Evolutionary conservation across 2,797 vertebrate species (phyloP).

Genomic region (Malurus leucopterus): DNA sequence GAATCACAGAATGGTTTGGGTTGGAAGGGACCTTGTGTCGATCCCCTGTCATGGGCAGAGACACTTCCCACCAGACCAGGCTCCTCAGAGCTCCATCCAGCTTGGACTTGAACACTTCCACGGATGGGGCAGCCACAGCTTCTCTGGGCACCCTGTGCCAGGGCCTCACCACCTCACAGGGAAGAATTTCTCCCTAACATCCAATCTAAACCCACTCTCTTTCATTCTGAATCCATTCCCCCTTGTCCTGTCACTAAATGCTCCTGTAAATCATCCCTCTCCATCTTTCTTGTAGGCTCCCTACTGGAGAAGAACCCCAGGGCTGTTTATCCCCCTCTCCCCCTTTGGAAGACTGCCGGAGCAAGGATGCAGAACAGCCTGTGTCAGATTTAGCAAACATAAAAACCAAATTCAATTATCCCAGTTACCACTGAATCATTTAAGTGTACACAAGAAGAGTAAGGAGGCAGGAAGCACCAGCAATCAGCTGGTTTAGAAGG

Average conservation of each 20-base stretch:
- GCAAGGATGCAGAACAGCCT: background rate
- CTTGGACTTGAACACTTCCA: background rate
- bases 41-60: fast-evolving
- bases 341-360: fast-evolving
- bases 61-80: background rate
- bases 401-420: background rate
- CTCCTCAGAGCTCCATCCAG: background rate
- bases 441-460: fast-evolving
- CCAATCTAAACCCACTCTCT: background rate
- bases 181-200: background rate
- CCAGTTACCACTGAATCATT: fast-evolving
- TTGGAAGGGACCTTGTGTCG: background rate
- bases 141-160: background rate
- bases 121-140: background rate
- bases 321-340: fast-evolving
- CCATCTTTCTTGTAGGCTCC: fast-evolving
- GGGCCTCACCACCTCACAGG: fast-evolving
- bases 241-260: too few relatives aligned
- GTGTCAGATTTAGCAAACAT: fast-evolving
- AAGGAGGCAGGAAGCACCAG: background rate
- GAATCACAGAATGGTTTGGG: background rate
- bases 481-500: background rate
- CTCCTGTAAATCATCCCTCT: background rate
- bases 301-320: background rate
- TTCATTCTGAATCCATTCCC: background rate